Percentiles rank a stretch among this genome's conserved stretches.
These are phyloP conservation scores for Epicampocera succincta DNA, from an alignment of 2,888 invertebrate species.

Conservation along the genomic window DNA sequence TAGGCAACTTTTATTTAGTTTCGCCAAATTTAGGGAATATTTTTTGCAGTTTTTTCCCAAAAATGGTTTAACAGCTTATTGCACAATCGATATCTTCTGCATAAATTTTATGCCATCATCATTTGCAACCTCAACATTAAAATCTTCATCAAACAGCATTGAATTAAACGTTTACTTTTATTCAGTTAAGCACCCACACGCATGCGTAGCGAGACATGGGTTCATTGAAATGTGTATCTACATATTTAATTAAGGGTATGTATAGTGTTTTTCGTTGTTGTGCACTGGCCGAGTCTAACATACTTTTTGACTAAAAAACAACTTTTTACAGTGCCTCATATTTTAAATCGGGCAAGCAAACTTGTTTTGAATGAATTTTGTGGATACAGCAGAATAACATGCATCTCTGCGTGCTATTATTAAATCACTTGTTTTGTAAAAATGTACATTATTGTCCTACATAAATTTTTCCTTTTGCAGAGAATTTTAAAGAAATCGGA, in stretches of 20 bases:
- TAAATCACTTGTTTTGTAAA: too few species aligned
- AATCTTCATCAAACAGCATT: conserved; percentile 54
- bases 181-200: conserved; percentile 60
- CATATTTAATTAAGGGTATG: conserved; percentile 18
- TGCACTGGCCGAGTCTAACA: conserved; percentile 59
- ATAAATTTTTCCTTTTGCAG: too few species aligned
- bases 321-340: too few species aligned
- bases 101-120: conserved; percentile 64
- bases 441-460: too few species aligned
- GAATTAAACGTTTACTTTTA: conserved; percentile 35
- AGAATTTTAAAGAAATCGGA: too few species aligned
- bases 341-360: too few species aligned
- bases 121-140: conserved; percentile 32
- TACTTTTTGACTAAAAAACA: not conserved
- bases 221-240: conserved; percentile 44
- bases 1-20: conserved; percentile 17
- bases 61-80: conserved; percentile 74
- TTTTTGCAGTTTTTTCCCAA: conserved; percentile 72
- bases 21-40: conserved; percentile 33
- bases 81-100: conserved; percentile 73
- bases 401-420: too few species aligned
- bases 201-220: conserved; percentile 45
- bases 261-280: conserved; percentile 2
- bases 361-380: too few species aligned
- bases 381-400: too few species aligned